These are phyloP conservation scores for Lytechinus variegatus DNA, from an alignment of 35 echinoderm and acorn worm species.

Conservation along the genomic window DNA sequence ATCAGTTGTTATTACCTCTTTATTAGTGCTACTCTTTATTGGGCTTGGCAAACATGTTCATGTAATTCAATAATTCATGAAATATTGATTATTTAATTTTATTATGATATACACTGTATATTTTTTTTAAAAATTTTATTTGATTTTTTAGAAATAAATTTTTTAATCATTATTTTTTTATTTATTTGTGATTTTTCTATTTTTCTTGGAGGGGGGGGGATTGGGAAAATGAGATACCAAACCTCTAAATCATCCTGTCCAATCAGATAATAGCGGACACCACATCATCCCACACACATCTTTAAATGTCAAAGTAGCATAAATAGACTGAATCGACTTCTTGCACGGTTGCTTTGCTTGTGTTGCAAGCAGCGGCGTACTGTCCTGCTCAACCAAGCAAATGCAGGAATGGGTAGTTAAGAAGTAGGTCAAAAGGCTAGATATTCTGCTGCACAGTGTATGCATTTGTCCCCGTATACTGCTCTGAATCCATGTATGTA, in stretches of 20 bases:
- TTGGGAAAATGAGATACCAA: too few species aligned
- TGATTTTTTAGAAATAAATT: too few species aligned
- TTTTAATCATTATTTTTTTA: too few species aligned
- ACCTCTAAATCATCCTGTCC: neutral
- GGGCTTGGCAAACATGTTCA: too few species aligned
- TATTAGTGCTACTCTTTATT: too few species aligned
- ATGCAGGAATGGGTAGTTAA: slow-evolving; percentile 37
- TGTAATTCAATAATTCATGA: neutral
- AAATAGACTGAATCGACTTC: slow-evolving; percentile 2
- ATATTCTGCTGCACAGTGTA: neutral
- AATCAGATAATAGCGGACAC: neutral
- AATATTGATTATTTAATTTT: neutral
- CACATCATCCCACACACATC: slow-evolving; percentile 13
- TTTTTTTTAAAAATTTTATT: too few species aligned
- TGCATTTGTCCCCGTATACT: neutral
- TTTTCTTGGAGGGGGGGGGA: too few species aligned
- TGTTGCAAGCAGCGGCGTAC: neutral
- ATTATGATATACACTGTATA: too few species aligned
- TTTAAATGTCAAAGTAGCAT: slow-evolving; percentile 44
- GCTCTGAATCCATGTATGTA: neutral
- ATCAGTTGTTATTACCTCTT: too few species aligned
- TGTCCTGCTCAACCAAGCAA: slow-evolving; percentile 46
- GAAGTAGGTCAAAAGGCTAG: slow-evolving; percentile 32
- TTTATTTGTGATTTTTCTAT: too few species aligned
- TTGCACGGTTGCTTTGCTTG: neutral